Percentiles rank a stretch among this genome's conserved stretches.
These are phyloP conservation scores for Pelobates fuscus DNA, from an alignment of 2,113 vertebrate species.

Conservation along the genomic window DNA sequence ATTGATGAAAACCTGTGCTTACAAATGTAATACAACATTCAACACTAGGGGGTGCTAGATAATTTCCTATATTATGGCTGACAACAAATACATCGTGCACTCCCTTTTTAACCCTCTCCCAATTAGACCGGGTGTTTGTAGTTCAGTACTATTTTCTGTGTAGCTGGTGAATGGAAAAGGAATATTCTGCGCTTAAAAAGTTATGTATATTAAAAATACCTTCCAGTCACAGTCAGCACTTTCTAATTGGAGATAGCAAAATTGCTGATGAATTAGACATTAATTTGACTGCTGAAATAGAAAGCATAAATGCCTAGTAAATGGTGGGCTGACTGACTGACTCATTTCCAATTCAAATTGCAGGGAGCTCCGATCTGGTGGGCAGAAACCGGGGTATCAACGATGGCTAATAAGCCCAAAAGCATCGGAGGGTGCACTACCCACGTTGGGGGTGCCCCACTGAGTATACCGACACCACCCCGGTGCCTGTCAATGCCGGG, in stretches of 20 bases:
- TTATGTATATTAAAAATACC: not conserved
- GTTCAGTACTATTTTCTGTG: no score
- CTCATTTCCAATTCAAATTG: constrained; percentile 59
- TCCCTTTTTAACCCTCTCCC: no score
- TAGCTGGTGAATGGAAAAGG: not conserved
- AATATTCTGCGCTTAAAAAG: constrained; percentile 10
- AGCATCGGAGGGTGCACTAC: no score
- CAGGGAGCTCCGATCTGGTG: constrained; percentile 56
- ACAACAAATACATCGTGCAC: no score
- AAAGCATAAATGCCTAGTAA: constrained; percentile 58
- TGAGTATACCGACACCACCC: no score
- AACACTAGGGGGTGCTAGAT: constrained; percentile 37
- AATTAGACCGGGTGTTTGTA: no score
- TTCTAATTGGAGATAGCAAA: constrained; percentile 29
- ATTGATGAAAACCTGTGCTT: not conserved
- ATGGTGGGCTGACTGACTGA: constrained; percentile 55
- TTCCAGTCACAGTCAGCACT: constrained; percentile 23
- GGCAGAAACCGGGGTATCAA: no score
- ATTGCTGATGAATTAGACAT: constrained; percentile 23
- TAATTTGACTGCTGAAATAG: constrained; percentile 40
- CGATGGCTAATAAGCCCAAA: no score
- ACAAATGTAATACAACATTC: not conserved
- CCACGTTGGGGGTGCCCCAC: no score
- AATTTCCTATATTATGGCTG: constrained; percentile 7
- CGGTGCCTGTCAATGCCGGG: no score